Percentiles rank a stretch among this genome's conserved stretches.
These are phyloP conservation scores for Cyclophora punctaria DNA, from an alignment of 2,888 invertebrate genomes.

Conservation along the genomic window DNA sequence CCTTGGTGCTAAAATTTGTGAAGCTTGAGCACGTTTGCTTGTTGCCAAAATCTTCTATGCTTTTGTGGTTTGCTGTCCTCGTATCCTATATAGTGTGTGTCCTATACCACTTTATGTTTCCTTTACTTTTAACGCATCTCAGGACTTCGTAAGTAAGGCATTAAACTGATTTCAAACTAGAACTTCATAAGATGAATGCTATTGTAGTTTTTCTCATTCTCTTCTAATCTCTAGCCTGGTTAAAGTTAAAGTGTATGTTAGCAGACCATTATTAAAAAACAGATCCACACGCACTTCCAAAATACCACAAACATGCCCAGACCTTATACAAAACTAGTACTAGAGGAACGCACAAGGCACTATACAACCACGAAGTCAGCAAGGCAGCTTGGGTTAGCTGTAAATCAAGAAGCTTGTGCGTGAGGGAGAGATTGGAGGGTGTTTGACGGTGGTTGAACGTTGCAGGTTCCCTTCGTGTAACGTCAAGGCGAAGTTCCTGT, in stretches of 20 bases:
- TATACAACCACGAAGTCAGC: no score
- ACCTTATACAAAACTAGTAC: no score
- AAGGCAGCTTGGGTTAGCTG: constrained; percentile 10
- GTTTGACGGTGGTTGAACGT: constrained; percentile 3
- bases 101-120: constrained; percentile 18
- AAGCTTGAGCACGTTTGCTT: constrained; percentile 39
- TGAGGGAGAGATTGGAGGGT: neutral
- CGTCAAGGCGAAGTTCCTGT: constrained; percentile 52
- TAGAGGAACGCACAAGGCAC: no score
- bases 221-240: no score
- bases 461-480: constrained; percentile 67
- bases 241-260: no score
- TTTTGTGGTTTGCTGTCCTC: constrained; percentile 28
- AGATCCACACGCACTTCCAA: no score
- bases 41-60: constrained; percentile 19
- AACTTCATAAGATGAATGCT: no score
- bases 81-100: constrained; percentile 23
- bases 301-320: no score
- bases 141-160: constrained; percentile 40
- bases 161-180: neutral
- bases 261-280: no score
- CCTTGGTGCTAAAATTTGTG: constrained; percentile 20
- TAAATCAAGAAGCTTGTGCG: constrained; percentile 7
- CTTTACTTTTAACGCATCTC: constrained; percentile 38
- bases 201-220: no score